Evolutionary conservation across 2,797 vertebrate genomes (phyloP).

Genomic region (Labroides dimidiatus): DNA sequence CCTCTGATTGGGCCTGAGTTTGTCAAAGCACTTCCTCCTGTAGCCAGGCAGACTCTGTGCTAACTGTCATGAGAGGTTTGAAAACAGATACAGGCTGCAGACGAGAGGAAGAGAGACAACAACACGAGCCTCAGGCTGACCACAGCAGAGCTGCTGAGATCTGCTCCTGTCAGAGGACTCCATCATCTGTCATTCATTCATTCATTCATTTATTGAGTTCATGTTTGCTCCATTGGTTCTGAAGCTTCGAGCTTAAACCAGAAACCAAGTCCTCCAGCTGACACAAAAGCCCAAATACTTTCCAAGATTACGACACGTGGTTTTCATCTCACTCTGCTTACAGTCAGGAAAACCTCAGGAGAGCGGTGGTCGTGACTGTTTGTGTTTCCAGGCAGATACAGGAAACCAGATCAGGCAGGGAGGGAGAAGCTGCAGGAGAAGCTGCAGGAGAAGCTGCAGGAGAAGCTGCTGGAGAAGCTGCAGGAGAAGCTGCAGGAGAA

Average conservation of each 20-base stretch:
- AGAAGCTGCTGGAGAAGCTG: constrained; percentile 2
- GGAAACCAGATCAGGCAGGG: constrained; percentile 5
- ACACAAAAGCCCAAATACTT: constrained; percentile 10
- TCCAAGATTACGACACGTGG: neutral
- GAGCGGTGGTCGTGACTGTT: constrained; percentile 21
- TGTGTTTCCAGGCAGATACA: constrained; percentile 44
- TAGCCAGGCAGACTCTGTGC: constrained; percentile 82
- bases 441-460: neutral
- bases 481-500: constrained; percentile 6
- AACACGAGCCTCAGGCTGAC: neutral
- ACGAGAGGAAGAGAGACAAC: constrained; percentile 5
- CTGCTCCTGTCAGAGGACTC: neutral
- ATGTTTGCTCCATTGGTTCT: no score
- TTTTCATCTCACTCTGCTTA: neutral
- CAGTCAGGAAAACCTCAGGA: neutral
- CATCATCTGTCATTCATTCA: no score
- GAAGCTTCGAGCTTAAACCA: neutral
- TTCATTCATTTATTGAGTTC: neutral
- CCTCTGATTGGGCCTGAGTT: constrained; percentile 74
- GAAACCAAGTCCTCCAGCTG: neutral
- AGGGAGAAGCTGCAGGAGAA: constrained; percentile 6
- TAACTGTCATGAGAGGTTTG: constrained; percentile 52
- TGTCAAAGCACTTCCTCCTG: constrained; percentile 76
- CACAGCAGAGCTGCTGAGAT: neutral
- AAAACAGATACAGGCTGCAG: constrained; percentile 49